A percentile compares a stretch with the other conserved stretches of the same genome.
Evolutionary conservation across 2,113 vertebrate genomes (phyloP).

Genomic region (Macquaria ambigua): DNA sequence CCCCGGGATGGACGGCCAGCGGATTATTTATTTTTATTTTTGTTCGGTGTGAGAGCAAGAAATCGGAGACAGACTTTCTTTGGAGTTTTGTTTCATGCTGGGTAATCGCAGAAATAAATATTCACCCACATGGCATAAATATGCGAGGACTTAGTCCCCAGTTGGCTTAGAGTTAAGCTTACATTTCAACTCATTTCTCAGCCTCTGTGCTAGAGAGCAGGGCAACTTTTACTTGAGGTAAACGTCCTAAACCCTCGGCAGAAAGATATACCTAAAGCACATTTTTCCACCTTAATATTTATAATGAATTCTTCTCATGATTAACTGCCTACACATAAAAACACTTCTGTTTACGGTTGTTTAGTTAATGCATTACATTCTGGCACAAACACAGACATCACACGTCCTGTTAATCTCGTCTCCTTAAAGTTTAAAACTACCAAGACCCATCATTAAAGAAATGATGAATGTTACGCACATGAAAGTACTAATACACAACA

Average conservation of each 20-base stretch:
- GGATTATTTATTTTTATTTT: slow-evolving; percentile 56
- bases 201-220: background rate
- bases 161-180: slow-evolving; percentile 50
- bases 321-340: background rate
- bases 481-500: background rate
- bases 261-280: background rate
- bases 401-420: background rate
- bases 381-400: slow-evolving; percentile 5
- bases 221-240: slow-evolving; percentile 5
- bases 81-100: slow-evolving; percentile 65
- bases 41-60: slow-evolving; percentile 5
- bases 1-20: background rate
- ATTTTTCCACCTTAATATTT: background rate
- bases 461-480: background rate
- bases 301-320: slow-evolving; percentile 16
- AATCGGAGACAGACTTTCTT: slow-evolving; percentile 38
- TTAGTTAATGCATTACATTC: background rate
- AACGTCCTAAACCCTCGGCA: slow-evolving; percentile 9
- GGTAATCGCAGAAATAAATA: slow-evolving; percentile 72
- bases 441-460: background rate
- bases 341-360: background rate
- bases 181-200: slow-evolving; percentile 53
- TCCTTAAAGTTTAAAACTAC: background rate
- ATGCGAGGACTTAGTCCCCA: slow-evolving; percentile 47
- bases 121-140: slow-evolving; percentile 60